Base-by-base conservation (phyloP, 37 sponge, comb jelly and placozoan genomes). In the Mnemiopsis leidyi region DNA sequence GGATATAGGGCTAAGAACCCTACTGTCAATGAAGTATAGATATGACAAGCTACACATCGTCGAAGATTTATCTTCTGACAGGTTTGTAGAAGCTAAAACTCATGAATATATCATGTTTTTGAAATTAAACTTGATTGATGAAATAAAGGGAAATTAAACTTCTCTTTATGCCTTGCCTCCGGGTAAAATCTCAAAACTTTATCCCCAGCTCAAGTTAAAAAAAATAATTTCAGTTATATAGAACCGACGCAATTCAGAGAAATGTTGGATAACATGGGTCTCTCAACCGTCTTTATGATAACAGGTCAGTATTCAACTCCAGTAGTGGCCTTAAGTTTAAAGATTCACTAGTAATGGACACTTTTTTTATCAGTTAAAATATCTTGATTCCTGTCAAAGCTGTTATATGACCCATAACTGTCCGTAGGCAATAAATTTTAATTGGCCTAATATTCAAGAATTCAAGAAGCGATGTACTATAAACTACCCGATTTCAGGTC, bases 1-100 rank as follows among this genome's bases (percentile, higher is more conserved):
- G 13, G 90, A 85, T 2, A 25, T 85, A 28, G 90, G 90, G 24
- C 61, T 85, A 0, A 28, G 61, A 13, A 3, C 23, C 23, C 90
- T 85, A 61, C 29, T 85, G 3, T 85, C 90, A 7, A 13, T 85
- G 0, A 85, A 85, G 29, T 85, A 85, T 28, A 38, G 90, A 40
- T 85, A 85, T 61, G 36, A 85, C 23, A 85, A 40, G 48, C 90
- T 85, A 9, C 40, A 85, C 26, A 33, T 85, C n/a, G 90, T 85
- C 48, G 90, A 85, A 0, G 90, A 85, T 2, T 28, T 85, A 0
- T 85, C 90, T 40, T n/a, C n/a, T n/a, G n/a, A n/a, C n/a, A n/a
- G n/a, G n/a, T n/a, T n/a, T 61, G 68, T 61, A 61, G 68, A 18
- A 21, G 18, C 18, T 61, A 18, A 61, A 9, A 9, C 18, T 61